Conservation (phyloP, 2,797 vertebrate species). For the Sylvia borin region DNA sequence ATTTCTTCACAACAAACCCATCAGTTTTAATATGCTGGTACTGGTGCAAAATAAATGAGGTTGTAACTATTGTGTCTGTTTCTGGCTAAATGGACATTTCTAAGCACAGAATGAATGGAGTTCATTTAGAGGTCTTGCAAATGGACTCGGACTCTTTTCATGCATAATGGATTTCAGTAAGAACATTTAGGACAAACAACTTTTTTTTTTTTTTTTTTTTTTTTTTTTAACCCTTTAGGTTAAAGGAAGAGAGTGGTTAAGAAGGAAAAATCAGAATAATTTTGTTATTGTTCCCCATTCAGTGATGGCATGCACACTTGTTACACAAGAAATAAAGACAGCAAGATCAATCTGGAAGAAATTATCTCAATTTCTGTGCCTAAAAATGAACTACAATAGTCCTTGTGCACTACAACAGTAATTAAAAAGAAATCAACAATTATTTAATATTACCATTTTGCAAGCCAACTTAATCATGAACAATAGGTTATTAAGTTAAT, state of each 20-base stretch:
- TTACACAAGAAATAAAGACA: background rate
- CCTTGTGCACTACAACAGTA: background rate
- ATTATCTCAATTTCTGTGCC: background rate
- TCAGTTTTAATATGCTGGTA: constrained; percentile 62
- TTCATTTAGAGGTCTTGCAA: constrained; percentile 85
- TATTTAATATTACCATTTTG: background rate
- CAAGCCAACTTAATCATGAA: background rate
- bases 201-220: constrained; percentile 1
- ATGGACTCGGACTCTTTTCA: constrained; percentile 79
- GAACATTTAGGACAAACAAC: constrained; percentile 68
- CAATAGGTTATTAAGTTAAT: background rate
- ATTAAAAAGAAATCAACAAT: background rate
- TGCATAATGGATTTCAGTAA: constrained; percentile 77
- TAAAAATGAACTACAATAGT: constrained; percentile 8
- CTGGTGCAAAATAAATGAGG: constrained; percentile 72
- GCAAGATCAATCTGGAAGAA: background rate
- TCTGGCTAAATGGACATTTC: constrained; percentile 81
- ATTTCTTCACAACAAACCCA: constrained; percentile 52
- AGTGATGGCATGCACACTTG: background rate
- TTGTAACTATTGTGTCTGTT: constrained; percentile 76
- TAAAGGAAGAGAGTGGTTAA: background rate
- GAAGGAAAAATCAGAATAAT: background rate
- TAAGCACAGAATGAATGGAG: constrained; percentile 88
- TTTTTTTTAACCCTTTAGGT: constrained; percentile 25
- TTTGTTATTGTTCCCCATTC: background rate